phyloP scores from a whole-genome alignment of 2,113 vertebrate genomes.

The Suricata suricatta region DNA sequence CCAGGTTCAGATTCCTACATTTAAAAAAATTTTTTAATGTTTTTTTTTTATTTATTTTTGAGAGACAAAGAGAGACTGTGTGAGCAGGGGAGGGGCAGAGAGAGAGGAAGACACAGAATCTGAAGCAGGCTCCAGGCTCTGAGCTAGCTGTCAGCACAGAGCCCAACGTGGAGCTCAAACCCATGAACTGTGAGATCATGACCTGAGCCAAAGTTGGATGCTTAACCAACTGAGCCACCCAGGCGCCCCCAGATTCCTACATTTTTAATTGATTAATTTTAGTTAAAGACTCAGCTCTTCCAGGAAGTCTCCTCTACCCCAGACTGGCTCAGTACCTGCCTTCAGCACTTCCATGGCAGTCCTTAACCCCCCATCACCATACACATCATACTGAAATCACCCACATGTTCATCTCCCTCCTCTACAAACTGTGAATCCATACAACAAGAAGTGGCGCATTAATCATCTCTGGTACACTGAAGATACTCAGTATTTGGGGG shows the following conservation, averaged over 20 bases:
- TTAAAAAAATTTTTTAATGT: neutral
- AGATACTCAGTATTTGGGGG: neutral
- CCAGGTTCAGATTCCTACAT: neutral
- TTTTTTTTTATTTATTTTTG: too few relatives aligned
- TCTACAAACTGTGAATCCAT: neutral
- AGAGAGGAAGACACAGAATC: too few relatives aligned
- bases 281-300: neutral
- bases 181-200: too few relatives aligned
- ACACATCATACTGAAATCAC: neutral
- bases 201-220: too few relatives aligned
- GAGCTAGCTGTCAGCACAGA: too few relatives aligned
- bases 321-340: neutral
- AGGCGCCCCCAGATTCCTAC: neutral
- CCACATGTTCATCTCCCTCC: neutral
- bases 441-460: neutral
- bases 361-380: neutral
- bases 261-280: conserved; percentile 23
- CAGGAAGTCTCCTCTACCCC: neutral
- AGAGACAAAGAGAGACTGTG: too few relatives aligned
- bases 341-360: neutral
- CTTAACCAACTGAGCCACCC: too few relatives aligned
- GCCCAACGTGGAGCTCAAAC: too few relatives aligned
- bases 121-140: too few relatives aligned
- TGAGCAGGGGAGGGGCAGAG: too few relatives aligned
- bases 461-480: neutral